Evolutionary conservation across 2,888 invertebrate species (phyloP).

Genomic region (Chloromyia formosa): DNA sequence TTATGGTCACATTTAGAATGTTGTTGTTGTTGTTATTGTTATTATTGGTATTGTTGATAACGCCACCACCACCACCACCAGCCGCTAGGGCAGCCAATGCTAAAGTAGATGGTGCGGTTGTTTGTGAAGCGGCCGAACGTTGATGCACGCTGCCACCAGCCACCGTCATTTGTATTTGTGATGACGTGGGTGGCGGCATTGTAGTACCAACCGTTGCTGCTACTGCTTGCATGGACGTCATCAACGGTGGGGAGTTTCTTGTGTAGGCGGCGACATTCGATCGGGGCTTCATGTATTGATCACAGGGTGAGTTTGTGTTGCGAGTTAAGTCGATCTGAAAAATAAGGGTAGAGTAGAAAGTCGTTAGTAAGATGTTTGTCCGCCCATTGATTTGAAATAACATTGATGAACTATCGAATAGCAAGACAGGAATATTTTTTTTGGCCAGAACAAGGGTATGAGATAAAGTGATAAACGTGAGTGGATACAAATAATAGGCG

Average conservation of each 20-base stretch:
- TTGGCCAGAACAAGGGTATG: no score
- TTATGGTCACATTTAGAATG: slow-evolving; percentile 23
- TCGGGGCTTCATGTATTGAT: slow-evolving; percentile 44
- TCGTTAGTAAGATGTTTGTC: no score
- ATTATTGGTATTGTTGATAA: slow-evolving; percentile 9
- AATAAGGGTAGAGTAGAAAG: neutral
- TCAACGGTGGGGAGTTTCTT: slow-evolving; percentile 48
- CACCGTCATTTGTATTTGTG: slow-evolving; percentile 3
- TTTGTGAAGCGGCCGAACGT: slow-evolving; percentile 50
- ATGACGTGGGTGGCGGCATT: neutral
- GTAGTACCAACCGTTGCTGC: neutral
- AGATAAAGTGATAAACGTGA: no score
- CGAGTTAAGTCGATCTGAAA: slow-evolving; percentile 50
- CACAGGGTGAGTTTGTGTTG: slow-evolving; percentile 49
- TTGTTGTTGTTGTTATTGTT: neutral
- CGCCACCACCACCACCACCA: slow-evolving; percentile 25
- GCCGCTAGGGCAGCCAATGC: slow-evolving; percentile 20
- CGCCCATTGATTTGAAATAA: no score
- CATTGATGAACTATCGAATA: no score
- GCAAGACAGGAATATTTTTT: no score
- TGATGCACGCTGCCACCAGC: slow-evolving; percentile 43
- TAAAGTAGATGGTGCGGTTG: slow-evolving; percentile 49
- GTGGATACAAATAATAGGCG: no score
- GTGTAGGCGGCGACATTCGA: slow-evolving; percentile 37
- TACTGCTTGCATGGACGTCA: slow-evolving; percentile 8